Evolutionary conservation across 2,797 vertebrate genomes (phyloP).

Genomic region (Balearica regulorum): DNA sequence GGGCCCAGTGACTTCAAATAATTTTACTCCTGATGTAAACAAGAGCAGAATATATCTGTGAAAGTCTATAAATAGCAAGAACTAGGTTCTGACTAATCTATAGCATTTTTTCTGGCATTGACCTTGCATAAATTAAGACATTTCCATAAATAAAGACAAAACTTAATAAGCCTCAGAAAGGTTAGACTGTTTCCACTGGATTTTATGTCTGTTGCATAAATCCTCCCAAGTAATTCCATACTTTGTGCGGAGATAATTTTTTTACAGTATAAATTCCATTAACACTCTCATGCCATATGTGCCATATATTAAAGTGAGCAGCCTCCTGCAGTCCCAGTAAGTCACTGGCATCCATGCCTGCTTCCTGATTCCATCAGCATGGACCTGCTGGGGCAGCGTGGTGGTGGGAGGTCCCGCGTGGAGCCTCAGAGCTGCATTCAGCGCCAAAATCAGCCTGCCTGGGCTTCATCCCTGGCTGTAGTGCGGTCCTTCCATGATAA

Average conservation of each 20-base stretch:
- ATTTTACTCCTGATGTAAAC: not conserved
- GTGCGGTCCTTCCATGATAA: not conserved
- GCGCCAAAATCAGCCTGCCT: not conserved
- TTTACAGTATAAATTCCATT: conserved; percentile 30
- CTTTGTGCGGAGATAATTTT: conserved; percentile 23
- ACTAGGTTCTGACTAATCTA: not conserved
- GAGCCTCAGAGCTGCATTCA: not conserved
- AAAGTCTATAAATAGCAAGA: not conserved
- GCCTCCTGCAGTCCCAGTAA: not conserved
- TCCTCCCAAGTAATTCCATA: conserved; percentile 31
- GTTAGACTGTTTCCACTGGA: conserved; percentile 32
- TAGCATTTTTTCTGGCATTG: not conserved
- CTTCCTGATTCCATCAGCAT: not conserved
- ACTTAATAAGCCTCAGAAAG: conserved; percentile 36
- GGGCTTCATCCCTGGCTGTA: not conserved
- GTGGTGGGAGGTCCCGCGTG: not conserved
- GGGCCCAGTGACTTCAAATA: not conserved
- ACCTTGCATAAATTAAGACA: conserved; percentile 35
- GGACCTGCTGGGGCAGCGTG: not conserved
- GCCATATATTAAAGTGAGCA: conserved; percentile 7
- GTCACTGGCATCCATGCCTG: not conserved
- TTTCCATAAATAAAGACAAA: conserved; percentile 51
- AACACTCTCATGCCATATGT: not conserved
- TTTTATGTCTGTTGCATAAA: conserved; percentile 50
- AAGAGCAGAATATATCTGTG: not conserved